phyloP scores from a whole-genome alignment of 2,797 vertebrate species.

The Chloroceryle inda region DNA sequence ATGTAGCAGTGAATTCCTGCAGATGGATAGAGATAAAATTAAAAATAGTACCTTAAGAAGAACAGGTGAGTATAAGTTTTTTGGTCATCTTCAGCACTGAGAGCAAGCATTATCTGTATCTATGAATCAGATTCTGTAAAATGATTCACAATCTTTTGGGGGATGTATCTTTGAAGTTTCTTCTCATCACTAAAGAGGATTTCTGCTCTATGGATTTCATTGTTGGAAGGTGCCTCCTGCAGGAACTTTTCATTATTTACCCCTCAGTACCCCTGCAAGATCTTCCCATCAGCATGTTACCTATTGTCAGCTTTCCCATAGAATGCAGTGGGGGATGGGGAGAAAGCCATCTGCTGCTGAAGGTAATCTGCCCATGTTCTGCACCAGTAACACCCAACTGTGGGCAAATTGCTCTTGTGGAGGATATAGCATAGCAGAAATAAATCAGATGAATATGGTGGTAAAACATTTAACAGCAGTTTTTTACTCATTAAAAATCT shows the following conservation, averaged over 20 bases:
- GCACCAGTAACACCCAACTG: background rate
- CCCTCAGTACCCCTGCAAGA: background rate
- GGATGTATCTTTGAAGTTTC: constrained; percentile 25
- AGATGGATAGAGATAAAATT: background rate
- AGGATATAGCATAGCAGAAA: background rate
- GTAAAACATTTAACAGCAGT: background rate
- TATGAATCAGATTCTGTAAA: background rate
- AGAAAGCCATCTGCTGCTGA: background rate
- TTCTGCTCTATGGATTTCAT: constrained; percentile 27
- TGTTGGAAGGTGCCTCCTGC: constrained; percentile 41
- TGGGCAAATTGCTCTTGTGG: background rate
- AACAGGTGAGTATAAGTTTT: background rate
- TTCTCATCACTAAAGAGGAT: constrained; percentile 19
- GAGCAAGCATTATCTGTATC: background rate
- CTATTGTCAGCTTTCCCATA: constrained; percentile 8
- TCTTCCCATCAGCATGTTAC: background rate
- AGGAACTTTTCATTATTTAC: constrained; percentile 34
- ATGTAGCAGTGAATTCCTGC: background rate
- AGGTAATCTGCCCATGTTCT: background rate
- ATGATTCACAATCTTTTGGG: background rate
- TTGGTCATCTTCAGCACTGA: background rate
- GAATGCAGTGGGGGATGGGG: background rate
- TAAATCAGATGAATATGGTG: background rate
- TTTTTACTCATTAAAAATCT: background rate
- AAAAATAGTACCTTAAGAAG: background rate